Evolutionary conservation across 2,797 vertebrate genomes (phyloP).

Genomic region (Chaetodon trifasciatus): DNA sequence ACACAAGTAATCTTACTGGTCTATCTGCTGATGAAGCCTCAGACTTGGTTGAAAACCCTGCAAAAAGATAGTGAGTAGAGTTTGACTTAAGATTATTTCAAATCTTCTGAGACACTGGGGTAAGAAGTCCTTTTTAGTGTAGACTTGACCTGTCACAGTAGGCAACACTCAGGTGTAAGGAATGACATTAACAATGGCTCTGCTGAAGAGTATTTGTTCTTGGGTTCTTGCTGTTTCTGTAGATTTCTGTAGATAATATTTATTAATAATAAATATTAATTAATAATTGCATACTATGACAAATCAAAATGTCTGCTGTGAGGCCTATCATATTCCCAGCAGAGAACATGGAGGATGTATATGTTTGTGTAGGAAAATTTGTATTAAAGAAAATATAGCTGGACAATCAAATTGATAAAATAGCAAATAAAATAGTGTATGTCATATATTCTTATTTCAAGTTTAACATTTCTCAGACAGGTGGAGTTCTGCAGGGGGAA

Average conservation of each 20-base stretch:
- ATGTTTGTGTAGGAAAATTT: not conserved
- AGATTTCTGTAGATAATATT: no score
- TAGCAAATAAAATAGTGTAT: no score
- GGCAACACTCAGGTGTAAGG: not conserved
- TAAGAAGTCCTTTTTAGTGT: not conserved
- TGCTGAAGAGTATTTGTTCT: not conserved
- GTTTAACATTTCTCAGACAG: not conserved
- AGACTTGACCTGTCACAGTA: not conserved
- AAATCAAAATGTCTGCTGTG: not conserved
- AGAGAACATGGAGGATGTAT: not conserved
- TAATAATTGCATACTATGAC: no score
- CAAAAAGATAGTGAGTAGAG: no score
- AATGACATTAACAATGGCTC: not conserved
- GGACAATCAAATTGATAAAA: not conserved
- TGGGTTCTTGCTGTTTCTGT: not conserved
- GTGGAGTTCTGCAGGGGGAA: not conserved
- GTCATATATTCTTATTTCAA: not conserved
- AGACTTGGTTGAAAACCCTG: no score
- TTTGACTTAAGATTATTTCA: not conserved
- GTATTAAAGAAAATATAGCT: not conserved
- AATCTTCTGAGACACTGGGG: not conserved
- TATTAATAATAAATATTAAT: no score
- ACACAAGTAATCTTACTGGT: not conserved
- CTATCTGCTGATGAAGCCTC: not conserved
- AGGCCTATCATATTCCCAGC: no score